A percentile compares a stretch with the other conserved stretches of the same genome.
phyloP scores from a whole-genome alignment of 2,797 vertebrate species.

The Neosilurus hyrtlii region DNA sequence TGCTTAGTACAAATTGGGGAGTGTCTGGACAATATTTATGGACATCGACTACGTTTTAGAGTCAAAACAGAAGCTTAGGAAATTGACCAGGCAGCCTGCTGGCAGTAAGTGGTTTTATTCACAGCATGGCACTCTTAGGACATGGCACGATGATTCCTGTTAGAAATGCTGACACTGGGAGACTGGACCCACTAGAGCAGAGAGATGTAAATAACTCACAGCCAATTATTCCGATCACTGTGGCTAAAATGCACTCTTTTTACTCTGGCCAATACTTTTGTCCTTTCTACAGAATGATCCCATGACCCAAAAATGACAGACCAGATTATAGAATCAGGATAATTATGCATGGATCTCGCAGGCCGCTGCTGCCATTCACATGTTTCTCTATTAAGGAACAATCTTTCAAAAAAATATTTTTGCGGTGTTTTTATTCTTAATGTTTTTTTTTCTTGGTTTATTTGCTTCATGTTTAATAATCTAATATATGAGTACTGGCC shows the following conservation, averaged over 20 bases:
- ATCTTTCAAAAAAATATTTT: not conserved
- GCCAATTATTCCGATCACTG: constrained; percentile 53
- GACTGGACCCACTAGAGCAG: constrained; percentile 63
- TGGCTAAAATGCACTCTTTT: constrained; percentile 59
- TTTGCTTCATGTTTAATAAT: constrained; percentile 6
- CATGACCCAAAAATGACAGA: constrained; percentile 74
- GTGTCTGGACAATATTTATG: constrained; percentile 29
- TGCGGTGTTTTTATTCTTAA: not conserved
- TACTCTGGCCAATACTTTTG: constrained; percentile 29
- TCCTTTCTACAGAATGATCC: constrained; percentile 46
- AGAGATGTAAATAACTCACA: constrained; percentile 52
- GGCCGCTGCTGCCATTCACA: constrained; percentile 16
- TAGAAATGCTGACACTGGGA: constrained; percentile 68
- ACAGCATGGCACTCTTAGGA: constrained; percentile 68
- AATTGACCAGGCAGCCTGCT: constrained; percentile 73
- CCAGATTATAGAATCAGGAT: constrained; percentile 31
- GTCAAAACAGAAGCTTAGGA: constrained; percentile 75
- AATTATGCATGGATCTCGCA: constrained; percentile 16
- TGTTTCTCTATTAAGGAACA: not conserved
- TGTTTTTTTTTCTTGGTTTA: not conserved
- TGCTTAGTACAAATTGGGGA: not conserved
- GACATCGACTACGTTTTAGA: constrained; percentile 33
- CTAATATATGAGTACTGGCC: constrained; percentile 20
- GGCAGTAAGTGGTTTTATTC: constrained; percentile 72
- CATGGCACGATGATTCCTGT: constrained; percentile 69